Percentiles rank a stretch among this genome's conserved stretches.
Evolutionary conservation across 2,888 invertebrate species (phyloP).

Genomic region (Zhuqinia jingwanae): DNA sequence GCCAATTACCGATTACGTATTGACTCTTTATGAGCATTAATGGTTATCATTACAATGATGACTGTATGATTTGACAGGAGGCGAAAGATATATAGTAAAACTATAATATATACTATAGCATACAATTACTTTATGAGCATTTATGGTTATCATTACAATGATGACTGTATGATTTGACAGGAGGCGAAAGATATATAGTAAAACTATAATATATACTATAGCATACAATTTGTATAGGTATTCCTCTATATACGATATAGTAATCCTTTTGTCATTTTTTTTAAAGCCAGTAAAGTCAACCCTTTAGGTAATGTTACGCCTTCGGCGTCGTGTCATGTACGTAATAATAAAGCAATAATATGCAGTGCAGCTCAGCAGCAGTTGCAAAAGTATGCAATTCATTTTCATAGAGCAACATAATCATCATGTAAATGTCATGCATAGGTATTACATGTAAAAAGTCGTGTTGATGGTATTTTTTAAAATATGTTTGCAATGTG

Average conservation of each 20-base stretch:
- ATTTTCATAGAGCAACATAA: background rate
- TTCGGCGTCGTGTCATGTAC: background rate
- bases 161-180: background rate
- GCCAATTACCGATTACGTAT: conserved; percentile 52
- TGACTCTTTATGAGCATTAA: conserved; percentile 36
- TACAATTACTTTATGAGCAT: conserved; percentile 32
- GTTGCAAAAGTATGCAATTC: background rate
- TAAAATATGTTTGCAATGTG: conserved; percentile 19
- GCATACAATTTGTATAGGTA: background rate
- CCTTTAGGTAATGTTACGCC: conserved; percentile 2
- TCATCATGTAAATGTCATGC: conserved; percentile 2
- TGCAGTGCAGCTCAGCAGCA: background rate
- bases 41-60: conserved; percentile 13
- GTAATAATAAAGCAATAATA: conserved; percentile 23
- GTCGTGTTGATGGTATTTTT: too few species aligned
- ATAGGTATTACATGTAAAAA: too few species aligned
- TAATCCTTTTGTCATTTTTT: conserved; percentile 15
- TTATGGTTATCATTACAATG: conserved; percentile 12
- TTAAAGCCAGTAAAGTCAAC: background rate
- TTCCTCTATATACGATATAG: background rate
- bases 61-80: background rate
- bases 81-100: conserved; percentile 1
- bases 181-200: background rate
- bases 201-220: too few species aligned
- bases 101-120: too few species aligned